Base-by-base conservation (phyloP, 2,113 vertebrate genomes). In the Takifugu bimaculatus region DNA sequence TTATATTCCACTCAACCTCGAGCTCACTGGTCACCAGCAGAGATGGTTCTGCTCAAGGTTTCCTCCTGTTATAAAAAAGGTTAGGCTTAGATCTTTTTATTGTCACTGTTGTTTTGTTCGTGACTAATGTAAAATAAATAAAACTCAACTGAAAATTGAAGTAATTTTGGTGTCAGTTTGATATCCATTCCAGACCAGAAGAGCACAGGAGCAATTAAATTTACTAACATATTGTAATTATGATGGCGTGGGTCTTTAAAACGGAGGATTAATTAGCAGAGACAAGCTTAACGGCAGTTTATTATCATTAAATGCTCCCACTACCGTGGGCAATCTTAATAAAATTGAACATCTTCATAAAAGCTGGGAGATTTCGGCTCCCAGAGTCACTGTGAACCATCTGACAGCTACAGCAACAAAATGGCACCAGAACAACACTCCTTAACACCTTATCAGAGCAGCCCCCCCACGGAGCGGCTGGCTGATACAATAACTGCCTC, bases 401-500 rank as follows among this genome's bases (percentile, higher is more conserved):
- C 74, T 72, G 7, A 65, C 42, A 65, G 60, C 70, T 53, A 70
- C n/a, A 60, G 57, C 51, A 42, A 69, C 63, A 64, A 78, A 80
- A 81, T 71, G 72, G 71, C 73, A 72, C 65, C 54, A 66, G 69
- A 69, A 57, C 60, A 56, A 51, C 61, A 55, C 79, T 72, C 74
- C 59, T 70, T 57, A 68, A 57, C 70, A 80, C 76, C 59, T 72
- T 77, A 73, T 79, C 75, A 74, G 60, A 57, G 49, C 54, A 50
- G 26, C 63, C 65, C 69, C 66, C 70, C 78, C 27, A 25, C 44
- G 66, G 74, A 77, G 82, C 29, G 1, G 25, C 43, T 51, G 77
- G 57, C 75, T 58, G 64, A 78, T 70, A 86, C 81, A 89, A 88
- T 82, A 85, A 80, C 84, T 79, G 77, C 68, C 76, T 85, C 81